Conservation (phyloP, 2,797 vertebrate species). For the Toxotes lorentzi region DNA sequence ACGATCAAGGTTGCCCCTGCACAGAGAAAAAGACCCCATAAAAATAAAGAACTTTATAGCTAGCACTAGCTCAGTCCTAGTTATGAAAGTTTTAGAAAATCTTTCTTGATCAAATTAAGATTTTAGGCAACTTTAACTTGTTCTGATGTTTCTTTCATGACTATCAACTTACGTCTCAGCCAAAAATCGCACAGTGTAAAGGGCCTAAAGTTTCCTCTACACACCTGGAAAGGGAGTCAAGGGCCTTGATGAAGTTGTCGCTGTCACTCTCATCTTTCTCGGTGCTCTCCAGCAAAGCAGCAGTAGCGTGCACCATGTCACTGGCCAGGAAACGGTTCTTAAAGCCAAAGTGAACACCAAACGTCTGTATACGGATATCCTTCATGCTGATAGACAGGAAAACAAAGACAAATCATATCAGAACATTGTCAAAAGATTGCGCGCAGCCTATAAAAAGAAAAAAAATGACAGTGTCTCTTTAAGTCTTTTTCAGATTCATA, state of each 20-base stretch:
- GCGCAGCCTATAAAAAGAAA: neutral
- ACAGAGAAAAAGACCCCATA: slow-evolving; percentile 9
- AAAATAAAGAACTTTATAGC: neutral
- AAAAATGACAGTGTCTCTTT: neutral
- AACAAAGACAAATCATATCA: neutral
- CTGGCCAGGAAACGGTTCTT: slow-evolving; percentile 97
- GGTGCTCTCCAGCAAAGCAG: slow-evolving; percentile 91
- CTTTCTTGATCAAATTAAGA: too few relatives aligned
- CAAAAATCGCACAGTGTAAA: too few relatives aligned
- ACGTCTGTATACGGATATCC: slow-evolving; percentile 96
- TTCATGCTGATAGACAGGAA: slow-evolving; percentile 88
- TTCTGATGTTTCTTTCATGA: neutral
- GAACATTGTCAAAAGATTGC: too few relatives aligned
- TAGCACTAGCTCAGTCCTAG: neutral
- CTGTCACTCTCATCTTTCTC: slow-evolving; percentile 88
- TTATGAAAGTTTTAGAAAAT: neutral
- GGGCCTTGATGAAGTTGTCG: slow-evolving; percentile 94
- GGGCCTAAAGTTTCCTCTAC: neutral
- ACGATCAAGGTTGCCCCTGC: slow-evolving; percentile 92
- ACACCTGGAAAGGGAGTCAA: slow-evolving; percentile 96
- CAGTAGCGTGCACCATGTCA: slow-evolving; percentile 92
- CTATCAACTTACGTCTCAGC: neutral
- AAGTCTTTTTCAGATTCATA: slow-evolving; percentile 62
- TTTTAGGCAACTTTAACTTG: too few relatives aligned
- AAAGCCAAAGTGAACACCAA: slow-evolving; percentile 96